A percentile compares a stretch with the other conserved stretches of the same genome.
Evolutionary conservation across 2,888 invertebrate species (phyloP).

Genomic region (Scelioninae gen. 2): DNA sequence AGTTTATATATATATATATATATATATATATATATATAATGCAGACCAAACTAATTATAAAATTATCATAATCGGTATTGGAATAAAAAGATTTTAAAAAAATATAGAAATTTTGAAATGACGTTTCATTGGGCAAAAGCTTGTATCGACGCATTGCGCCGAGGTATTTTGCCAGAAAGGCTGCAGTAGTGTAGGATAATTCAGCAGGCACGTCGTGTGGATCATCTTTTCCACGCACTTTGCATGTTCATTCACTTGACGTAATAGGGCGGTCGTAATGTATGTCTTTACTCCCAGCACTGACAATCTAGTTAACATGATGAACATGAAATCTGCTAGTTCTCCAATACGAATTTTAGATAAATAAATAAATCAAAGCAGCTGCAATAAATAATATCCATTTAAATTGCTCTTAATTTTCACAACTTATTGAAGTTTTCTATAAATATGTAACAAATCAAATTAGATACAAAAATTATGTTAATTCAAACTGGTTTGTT

Average conservation of each 20-base stretch:
- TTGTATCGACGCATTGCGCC: constrained; percentile 69
- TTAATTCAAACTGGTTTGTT: too few species aligned
- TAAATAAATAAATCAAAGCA: too few species aligned
- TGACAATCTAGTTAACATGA: neutral
- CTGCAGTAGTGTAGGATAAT: constrained; percentile 60
- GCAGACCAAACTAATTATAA: too few species aligned
- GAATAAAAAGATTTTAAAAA: neutral
- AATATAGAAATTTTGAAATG: neutral
- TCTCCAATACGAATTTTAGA: neutral
- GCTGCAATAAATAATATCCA: too few species aligned
- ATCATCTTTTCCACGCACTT: constrained; percentile 15
- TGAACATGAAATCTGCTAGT: neutral
- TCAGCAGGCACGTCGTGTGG: constrained; percentile 19
- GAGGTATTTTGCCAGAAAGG: constrained; percentile 65
- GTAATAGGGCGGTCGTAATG: neutral
- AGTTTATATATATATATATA: too few species aligned
- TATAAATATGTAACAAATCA: too few species aligned
- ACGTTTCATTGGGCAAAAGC: constrained; percentile 18
- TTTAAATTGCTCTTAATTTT: too few species aligned
- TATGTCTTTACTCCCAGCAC: neutral
- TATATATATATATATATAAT: too few species aligned
- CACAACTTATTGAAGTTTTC: too few species aligned
- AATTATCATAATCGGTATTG: neutral
- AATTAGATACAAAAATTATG: too few species aligned
- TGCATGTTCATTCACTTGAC: constrained; percentile 5